Percentiles rank a stretch among this genome's conserved stretches.
Conservation (phyloP, 2,888 invertebrate genomes). For the Helleia helle region DNA sequence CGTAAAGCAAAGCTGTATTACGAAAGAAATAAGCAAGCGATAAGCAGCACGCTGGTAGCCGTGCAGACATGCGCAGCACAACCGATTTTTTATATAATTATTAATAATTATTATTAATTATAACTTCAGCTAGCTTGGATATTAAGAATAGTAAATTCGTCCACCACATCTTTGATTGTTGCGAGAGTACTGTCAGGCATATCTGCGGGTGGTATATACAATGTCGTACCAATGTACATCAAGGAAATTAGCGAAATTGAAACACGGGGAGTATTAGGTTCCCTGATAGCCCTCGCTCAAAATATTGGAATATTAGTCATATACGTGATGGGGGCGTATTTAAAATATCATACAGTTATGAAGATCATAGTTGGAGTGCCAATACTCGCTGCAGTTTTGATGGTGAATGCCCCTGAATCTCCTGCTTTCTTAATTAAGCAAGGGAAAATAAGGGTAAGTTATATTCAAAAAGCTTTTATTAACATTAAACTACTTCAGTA, state of each 20-base stretch:
- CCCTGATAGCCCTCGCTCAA: constrained; percentile 9
- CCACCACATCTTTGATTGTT: not conserved
- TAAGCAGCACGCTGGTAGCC: too few relatives aligned
- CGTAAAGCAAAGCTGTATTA: too few relatives aligned
- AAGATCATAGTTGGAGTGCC: not conserved
- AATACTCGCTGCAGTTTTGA: not conserved
- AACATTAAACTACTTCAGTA: too few relatives aligned
- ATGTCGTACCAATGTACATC: constrained; percentile 9
- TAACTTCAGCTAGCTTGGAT: constrained; percentile 9
- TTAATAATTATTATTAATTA: not conserved
- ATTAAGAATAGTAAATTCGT: not conserved
- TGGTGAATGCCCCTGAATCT: constrained; percentile 9
- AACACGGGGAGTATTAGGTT: constrained; percentile 12
- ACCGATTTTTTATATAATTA: too few relatives aligned
- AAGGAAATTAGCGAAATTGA: constrained; percentile 16
- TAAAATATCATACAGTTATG: constrained; percentile 9
- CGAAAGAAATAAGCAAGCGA: too few relatives aligned
- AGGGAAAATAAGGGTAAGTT: constrained; percentile 11
- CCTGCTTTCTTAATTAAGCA: constrained; percentile 9
- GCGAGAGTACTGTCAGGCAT: constrained; percentile 1
- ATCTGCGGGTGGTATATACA: constrained; percentile 10
- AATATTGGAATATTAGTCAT: constrained; percentile 13
- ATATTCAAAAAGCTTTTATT: too few relatives aligned
- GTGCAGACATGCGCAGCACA: too few relatives aligned
- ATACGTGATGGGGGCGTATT: constrained; percentile 13